Percentiles rank a stretch among this genome's conserved stretches.
These are phyloP conservation scores for Erannis defoliaria DNA, from an alignment of 2,888 invertebrate species.

Conservation along the genomic window DNA sequence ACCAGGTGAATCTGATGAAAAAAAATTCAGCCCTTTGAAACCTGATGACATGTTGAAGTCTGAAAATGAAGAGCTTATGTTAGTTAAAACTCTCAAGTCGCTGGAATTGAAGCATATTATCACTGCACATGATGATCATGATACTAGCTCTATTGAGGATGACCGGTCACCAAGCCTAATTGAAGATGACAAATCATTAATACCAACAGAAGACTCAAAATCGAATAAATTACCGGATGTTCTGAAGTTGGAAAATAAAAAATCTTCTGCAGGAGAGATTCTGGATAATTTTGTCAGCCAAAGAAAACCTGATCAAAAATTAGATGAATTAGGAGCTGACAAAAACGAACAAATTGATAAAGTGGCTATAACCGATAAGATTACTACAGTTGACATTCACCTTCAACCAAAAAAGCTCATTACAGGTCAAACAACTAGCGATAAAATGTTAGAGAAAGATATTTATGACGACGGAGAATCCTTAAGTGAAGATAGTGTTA, in stretches of 20 bases:
- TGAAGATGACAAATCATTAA: slow-evolving; percentile 23
- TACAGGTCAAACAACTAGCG: background rate
- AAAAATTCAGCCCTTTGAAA: background rate
- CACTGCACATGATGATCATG: background rate
- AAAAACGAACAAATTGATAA: slow-evolving; percentile 46
- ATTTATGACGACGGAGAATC: slow-evolving; percentile 52
- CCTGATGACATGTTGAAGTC: background rate
- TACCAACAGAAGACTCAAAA: slow-evolving; percentile 7
- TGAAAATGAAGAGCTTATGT: background rate
- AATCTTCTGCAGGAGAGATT: background rate
- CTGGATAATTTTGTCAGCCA: background rate
- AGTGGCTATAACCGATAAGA: background rate
- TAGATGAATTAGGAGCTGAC: slow-evolving; percentile 56
- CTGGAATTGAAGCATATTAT: background rate
- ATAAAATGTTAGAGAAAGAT: slow-evolving; percentile 42
- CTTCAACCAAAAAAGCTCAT: slow-evolving; percentile 1
- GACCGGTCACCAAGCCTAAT: slow-evolving; percentile 32
- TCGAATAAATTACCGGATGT: slow-evolving; percentile 13
- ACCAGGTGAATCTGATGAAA: no score
- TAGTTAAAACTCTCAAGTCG: background rate
- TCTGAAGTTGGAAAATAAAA: background rate
- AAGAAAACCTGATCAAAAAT: background rate
- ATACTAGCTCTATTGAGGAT: slow-evolving; percentile 4
- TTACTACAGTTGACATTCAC: slow-evolving; percentile 4
- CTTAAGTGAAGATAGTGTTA: slow-evolving; percentile 52